A percentile compares a stretch with the other conserved stretches of the same genome.
Evolutionary conservation across 2,888 invertebrate species (phyloP).

Genomic region (Calameuta idolon): DNA sequence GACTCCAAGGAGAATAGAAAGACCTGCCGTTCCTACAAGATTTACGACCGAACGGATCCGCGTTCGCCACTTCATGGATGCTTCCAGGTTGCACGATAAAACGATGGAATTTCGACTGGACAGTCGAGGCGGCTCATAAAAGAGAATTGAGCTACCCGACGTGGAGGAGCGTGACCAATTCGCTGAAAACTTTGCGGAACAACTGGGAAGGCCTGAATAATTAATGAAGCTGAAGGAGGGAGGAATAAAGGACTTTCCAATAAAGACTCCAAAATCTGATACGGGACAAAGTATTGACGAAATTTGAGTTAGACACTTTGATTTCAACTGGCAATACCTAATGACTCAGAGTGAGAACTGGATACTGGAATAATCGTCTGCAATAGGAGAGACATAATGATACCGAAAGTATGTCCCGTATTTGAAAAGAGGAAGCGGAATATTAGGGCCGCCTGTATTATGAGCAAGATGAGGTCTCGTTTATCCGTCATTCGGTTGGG

Average conservation of each 20-base stretch:
- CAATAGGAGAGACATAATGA: not conserved
- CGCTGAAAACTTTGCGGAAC: not conserved
- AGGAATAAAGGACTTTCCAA: no score
- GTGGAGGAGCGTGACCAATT: not conserved
- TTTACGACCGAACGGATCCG: slow-evolving; percentile 44
- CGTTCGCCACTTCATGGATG: slow-evolving; percentile 25
- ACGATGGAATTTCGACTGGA: slow-evolving; percentile 32
- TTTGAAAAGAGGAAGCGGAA: not conserved
- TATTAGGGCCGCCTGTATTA: not conserved
- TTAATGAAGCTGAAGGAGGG: not conserved
- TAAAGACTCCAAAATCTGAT: no score
- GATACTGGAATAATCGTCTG: not conserved
- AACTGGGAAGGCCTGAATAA: not conserved
- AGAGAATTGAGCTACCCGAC: not conserved
- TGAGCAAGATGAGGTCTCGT: not conserved
- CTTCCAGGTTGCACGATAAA: slow-evolving; percentile 33
- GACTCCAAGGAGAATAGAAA: not conserved
- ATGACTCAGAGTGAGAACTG: not conserved
- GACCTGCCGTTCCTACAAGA: slow-evolving; percentile 23
- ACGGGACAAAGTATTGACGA: no score
- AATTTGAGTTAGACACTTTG: no score
- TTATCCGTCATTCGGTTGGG: not conserved
- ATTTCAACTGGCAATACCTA: not conserved
- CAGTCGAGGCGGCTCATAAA: not conserved
- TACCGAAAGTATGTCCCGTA: not conserved